These are phyloP conservation scores for Lymantria dispar DNA, from an alignment of 2,888 invertebrate genomes.

Conservation along the genomic window DNA sequence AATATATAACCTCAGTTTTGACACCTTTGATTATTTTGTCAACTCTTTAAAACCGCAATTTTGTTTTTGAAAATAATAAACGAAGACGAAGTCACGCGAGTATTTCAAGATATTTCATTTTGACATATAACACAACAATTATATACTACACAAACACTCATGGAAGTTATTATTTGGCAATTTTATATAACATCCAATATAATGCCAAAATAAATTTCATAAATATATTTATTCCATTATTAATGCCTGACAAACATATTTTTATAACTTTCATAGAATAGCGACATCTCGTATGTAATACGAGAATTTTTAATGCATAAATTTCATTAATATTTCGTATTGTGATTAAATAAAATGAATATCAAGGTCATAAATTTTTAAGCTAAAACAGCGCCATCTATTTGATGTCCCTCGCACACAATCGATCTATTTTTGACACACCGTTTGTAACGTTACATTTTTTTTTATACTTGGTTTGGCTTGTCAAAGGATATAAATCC, in stretches of 20 bases:
- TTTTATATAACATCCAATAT: constrained; percentile 17
- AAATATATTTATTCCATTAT: neutral
- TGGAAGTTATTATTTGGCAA: constrained; percentile 34
- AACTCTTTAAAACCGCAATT: no score
- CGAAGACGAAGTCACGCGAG: no score
- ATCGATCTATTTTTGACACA: constrained; percentile 25
- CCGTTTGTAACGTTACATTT: constrained; percentile 24
- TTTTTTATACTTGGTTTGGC: constrained; percentile 2
- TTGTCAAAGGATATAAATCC: neutral
- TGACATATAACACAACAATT: no score
- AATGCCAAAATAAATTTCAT: constrained; percentile 10
- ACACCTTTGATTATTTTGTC: no score
- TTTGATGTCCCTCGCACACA: neutral
- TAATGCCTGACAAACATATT: neutral
- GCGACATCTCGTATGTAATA: constrained; percentile 1
- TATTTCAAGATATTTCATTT: no score
- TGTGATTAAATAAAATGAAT: neutral
- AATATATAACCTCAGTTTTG: no score
- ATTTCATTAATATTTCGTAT: neutral
- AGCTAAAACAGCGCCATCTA: neutral
- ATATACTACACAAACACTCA: no score
- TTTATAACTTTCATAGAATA: neutral
- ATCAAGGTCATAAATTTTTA: neutral
- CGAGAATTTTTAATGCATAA: neutral
- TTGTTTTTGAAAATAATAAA: no score